Base-by-base conservation (phyloP, 2,797 vertebrate genomes). In the Setipinna tenuifilis region DNA sequence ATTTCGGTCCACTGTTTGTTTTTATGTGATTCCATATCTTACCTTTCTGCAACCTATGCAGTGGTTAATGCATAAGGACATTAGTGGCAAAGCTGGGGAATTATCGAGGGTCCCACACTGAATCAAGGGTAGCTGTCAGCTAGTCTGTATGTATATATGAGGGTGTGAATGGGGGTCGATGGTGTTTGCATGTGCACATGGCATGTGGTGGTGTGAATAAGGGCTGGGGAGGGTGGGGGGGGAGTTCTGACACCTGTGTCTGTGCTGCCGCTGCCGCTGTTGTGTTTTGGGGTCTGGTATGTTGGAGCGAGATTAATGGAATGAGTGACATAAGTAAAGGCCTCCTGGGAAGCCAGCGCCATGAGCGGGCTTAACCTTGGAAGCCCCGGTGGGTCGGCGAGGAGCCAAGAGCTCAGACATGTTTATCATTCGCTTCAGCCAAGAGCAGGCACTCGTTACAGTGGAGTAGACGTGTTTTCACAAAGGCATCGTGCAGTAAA, bases 261-360 rank as follows among this genome's bases (percentile, higher is more conserved):
- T 83, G 84, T 16, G 25, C 68, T 1, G 16, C 31, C 16, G 25
- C 68, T 0, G 28, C 59, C 35, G 68, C 68, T 75, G 68, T 75
- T 75, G 19, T 78, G 71, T 78, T 78, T 44, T 71, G 71, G 71
- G 71, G 35, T 78, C 16, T 41, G 71, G 31, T 78, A 59, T 68
- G 75, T 85, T 48, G 85, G 41, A 80, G 48, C 28, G 59, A 87
- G 83, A 68, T 86, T 78, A 62, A 80, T 84, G 58, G 82, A 84
- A 80, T 41, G 50, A 85, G 82, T 90, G 89, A 90, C 88, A 91
- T 91, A 84, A 88, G 81, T 41, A 68, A 88, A 88, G 83, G 84
- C 82, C 84, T 78, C 71, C 83, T 57, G 35, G 89, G 83, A 80
- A 85, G 78, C 50, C n/a, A 59, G 50, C 83, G 41, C 80, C 80